Evolutionary conservation across 2,888 invertebrate species (phyloP).

Genomic region (Lochmaea capreae): DNA sequence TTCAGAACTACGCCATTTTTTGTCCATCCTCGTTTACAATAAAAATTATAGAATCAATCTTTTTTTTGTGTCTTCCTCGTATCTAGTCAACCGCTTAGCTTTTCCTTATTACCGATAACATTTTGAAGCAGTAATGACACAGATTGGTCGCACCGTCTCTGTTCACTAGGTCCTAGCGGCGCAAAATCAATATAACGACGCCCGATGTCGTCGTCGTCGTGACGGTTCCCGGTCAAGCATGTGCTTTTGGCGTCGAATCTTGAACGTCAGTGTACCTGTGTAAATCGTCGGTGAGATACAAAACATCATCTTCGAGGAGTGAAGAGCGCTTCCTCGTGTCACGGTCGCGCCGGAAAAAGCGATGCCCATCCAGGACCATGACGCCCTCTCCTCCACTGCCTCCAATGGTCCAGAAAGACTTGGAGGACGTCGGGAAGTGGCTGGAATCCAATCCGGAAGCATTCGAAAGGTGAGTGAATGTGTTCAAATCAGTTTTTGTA

Average conservation of each 20-base stretch:
- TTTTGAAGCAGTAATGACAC: background rate
- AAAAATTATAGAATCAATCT: too few relatives aligned
- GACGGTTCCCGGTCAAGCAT: constrained; percentile 53
- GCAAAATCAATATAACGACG: constrained; percentile 36
- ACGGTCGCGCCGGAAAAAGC: constrained; percentile 41
- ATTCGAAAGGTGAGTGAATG: constrained; percentile 75
- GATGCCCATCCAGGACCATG: constrained; percentile 39
- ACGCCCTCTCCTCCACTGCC: constrained; percentile 38
- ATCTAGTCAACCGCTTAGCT: background rate
- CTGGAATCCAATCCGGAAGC: constrained; percentile 75
- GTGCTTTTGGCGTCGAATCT: constrained; percentile 51
- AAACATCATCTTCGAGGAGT: constrained; percentile 40
- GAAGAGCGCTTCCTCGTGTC: constrained; percentile 58
- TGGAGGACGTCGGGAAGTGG: constrained; percentile 60
- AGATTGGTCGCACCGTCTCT: constrained; percentile 13
- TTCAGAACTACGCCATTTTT: too few relatives aligned
- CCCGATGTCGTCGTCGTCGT: constrained; percentile 23
- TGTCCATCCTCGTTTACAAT: too few relatives aligned
- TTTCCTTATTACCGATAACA: background rate
- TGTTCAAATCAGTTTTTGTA: too few relatives aligned
- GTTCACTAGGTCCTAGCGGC: constrained; percentile 26
- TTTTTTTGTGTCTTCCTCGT: too few relatives aligned
- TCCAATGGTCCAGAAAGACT: constrained; percentile 60
- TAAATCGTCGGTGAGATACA: constrained; percentile 28
- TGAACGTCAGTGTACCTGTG: constrained; percentile 36